phyloP scores from a whole-genome alignment of 92 coral and sea anemone species.

The Palythoa caribaeorum region DNA sequence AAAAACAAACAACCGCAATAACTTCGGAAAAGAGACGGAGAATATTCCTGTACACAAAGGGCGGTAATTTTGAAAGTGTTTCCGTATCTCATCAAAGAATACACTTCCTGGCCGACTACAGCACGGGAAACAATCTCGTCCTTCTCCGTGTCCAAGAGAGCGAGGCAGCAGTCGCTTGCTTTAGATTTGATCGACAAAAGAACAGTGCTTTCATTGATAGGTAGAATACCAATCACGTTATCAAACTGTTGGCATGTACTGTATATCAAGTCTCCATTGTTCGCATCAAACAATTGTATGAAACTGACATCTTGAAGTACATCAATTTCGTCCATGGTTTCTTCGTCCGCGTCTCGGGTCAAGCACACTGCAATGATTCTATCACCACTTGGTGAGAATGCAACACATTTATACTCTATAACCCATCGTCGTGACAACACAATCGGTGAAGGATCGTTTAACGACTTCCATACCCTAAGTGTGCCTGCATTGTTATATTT shows the following conservation, averaged over 20 bases:
- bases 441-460: not conserved
- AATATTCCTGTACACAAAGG: not conserved
- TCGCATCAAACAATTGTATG: constrained; percentile 10
- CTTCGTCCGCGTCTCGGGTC: not conserved
- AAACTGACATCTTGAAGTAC: no score
- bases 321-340: no score
- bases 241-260: not conserved
- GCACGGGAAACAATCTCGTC: not conserved
- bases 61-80: not conserved
- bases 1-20: not conserved
- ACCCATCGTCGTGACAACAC: constrained; percentile 3
- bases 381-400: constrained; percentile 32
- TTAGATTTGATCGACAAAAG: not conserved
- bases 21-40: not conserved
- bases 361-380: constrained; percentile 13
- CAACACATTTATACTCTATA: constrained; percentile 19
- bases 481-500: not conserved
- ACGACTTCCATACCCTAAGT: constrained; percentile 7
- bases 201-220: not conserved
- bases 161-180: not conserved
- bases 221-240: not conserved
- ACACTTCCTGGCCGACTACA: no score
- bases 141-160: not conserved
- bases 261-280: not conserved
- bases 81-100: not conserved